Evolutionary conservation across 2,113 vertebrate species (phyloP).

Genomic region (Dasyurus viverrinus): DNA sequence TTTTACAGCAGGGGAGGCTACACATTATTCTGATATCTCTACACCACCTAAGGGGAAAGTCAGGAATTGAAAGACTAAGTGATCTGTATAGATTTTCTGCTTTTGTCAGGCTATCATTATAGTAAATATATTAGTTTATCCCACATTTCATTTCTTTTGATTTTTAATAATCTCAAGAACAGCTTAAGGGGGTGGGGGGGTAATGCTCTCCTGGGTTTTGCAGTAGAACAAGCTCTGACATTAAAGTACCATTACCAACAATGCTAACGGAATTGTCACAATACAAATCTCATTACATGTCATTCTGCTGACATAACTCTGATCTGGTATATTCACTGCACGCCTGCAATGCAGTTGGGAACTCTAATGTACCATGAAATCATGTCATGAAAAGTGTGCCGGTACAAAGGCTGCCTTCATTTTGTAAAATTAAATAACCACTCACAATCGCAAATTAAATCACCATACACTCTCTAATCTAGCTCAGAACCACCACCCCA

Average conservation of each 20-base stretch:
- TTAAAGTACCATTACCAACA: slow-evolving; percentile 7
- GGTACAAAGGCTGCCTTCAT: slow-evolving; percentile 8
- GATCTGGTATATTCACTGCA: slow-evolving; percentile 26
- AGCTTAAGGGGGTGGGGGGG: not conserved
- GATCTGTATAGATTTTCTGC: slow-evolving; percentile 16
- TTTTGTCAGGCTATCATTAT: slow-evolving; percentile 26
- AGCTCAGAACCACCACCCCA: slow-evolving; percentile 32
- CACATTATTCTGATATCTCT: not conserved
- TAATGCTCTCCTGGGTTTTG: not conserved
- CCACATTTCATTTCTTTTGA: slow-evolving; percentile 45
- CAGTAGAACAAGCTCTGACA: slow-evolving; percentile 9
- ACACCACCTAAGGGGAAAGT: not conserved
- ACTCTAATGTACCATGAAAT: slow-evolving; percentile 37
- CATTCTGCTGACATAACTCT: slow-evolving; percentile 35
- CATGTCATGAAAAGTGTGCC: slow-evolving; percentile 15
- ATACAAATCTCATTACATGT: slow-evolving; percentile 24
- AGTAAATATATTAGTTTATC: slow-evolving; percentile 33
- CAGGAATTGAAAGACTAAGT: slow-evolving; percentile 44
- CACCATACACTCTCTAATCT: not conserved
- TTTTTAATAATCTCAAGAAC: slow-evolving; percentile 49
- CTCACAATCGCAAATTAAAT: slow-evolving; percentile 36
- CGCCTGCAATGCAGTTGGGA: not conserved
- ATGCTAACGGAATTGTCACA: not conserved
- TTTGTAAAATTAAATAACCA: slow-evolving; percentile 33
- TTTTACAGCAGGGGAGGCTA: slow-evolving; percentile 6